phyloP scores from a whole-genome alignment of 2,797 vertebrate genomes.

The Pseudochirops corinnae region DNA sequence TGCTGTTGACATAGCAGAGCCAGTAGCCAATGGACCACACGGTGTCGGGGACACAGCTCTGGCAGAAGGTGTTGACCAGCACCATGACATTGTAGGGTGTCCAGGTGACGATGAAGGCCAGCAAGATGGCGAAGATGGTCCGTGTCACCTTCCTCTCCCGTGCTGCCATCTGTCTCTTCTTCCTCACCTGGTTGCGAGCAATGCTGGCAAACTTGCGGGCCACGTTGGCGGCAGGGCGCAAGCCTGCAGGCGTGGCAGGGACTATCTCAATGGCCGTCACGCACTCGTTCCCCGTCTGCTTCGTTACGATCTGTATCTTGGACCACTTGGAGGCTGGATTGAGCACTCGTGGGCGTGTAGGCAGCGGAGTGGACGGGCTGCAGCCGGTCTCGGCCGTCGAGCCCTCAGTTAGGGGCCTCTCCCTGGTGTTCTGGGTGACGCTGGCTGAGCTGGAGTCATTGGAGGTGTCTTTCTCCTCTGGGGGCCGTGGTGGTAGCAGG shows the following conservation, averaged over 20 bases:
- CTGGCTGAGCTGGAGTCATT: constrained; percentile 93
- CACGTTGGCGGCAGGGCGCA: constrained; percentile 91
- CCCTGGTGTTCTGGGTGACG: constrained; percentile 91
- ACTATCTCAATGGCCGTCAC: constrained; percentile 98
- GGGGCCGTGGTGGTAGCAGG: constrained; percentile 79
- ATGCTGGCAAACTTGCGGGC: constrained; percentile 99
- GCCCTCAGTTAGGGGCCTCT: constrained; percentile 86
- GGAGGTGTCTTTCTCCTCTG: constrained; percentile 88
- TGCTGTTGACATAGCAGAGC: constrained; percentile 95
- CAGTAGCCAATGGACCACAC: constrained; percentile 93
- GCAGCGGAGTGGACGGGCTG: constrained; percentile 75
- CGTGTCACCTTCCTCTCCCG: constrained; percentile 98
- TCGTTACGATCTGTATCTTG: constrained; percentile 99
- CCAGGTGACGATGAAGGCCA: constrained; percentile 98
- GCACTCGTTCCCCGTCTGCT: constrained; percentile 95
- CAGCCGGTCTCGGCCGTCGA: constrained; percentile 85
- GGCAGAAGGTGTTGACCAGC: constrained; percentile 93
- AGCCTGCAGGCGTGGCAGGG: constrained; percentile 88
- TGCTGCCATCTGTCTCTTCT: constrained; percentile 98
- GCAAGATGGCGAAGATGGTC: constrained; percentile 96
- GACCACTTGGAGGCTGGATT: constrained; percentile 93
- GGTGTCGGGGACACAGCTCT: constrained; percentile 85
- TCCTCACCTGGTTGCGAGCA: constrained; percentile 96
- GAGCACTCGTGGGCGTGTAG: constrained; percentile 76
- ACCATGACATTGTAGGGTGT: constrained; percentile 99